Evolutionary conservation across 2,797 vertebrate species (phyloP).

Genomic region (Scyliorhinus canicula): DNA sequence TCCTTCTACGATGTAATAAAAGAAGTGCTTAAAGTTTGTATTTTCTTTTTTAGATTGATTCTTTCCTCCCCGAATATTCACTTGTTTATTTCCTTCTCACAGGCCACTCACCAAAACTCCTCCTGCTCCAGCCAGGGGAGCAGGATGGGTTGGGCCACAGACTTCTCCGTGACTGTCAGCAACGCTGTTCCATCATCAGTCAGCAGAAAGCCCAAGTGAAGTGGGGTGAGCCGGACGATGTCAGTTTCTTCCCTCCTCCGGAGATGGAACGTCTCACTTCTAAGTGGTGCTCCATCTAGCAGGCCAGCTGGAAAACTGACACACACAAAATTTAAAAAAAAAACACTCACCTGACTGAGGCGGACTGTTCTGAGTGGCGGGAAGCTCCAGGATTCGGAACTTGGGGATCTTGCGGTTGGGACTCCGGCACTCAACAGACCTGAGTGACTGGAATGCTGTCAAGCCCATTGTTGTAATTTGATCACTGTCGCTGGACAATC

Average conservation of each 20-base stretch:
- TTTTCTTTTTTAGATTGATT: slow-evolving; percentile 6
- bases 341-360: not conserved
- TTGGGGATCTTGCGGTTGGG: not conserved
- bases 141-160: slow-evolving; percentile 31
- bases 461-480: not conserved
- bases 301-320: slow-evolving; percentile 36
- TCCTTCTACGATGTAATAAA: not conserved
- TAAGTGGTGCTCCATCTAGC: slow-evolving; percentile 27
- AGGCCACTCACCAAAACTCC: slow-evolving; percentile 36
- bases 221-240: slow-evolving; percentile 32
- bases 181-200: slow-evolving; percentile 28
- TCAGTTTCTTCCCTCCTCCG: slow-evolving; percentile 25
- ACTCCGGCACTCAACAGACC: not conserved
- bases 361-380: not conserved
- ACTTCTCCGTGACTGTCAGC: slow-evolving; percentile 27
- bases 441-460: not conserved
- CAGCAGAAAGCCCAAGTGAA: slow-evolving; percentile 24
- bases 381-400: not conserved
- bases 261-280: slow-evolving; percentile 34
- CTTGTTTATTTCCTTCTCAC: slow-evolving; percentile 33
- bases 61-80: slow-evolving; percentile 13
- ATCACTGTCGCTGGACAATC: not conserved
- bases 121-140: slow-evolving; percentile 33
- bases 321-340: not conserved
- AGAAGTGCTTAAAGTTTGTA: slow-evolving; percentile 2